Evolutionary conservation across 2,113 vertebrate species (phyloP).

Genomic region (Rhynchopsitta pachyrhyncha): DNA sequence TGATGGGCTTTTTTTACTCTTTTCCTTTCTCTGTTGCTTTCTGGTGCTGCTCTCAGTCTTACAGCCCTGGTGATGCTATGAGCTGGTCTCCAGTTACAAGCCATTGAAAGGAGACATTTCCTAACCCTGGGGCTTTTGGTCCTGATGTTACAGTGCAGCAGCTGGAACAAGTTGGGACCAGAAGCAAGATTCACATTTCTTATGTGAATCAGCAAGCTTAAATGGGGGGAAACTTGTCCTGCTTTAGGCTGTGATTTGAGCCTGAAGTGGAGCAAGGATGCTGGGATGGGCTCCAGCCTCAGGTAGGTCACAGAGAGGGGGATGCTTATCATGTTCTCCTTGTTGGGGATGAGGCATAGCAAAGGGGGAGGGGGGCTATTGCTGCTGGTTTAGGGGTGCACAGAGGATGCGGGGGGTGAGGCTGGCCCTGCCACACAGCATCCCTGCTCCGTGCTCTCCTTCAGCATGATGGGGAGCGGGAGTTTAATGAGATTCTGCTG

Average conservation of each 20-base stretch:
- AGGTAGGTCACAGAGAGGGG: background rate
- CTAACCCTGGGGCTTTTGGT: background rate
- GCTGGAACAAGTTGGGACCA: background rate
- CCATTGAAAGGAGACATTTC: fast-evolving
- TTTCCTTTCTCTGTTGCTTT: background rate
- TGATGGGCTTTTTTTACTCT: background rate
- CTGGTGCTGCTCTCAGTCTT: background rate
- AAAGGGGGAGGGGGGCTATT: no score
- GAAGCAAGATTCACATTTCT: background rate
- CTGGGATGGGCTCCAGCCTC: background rate
- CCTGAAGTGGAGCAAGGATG: background rate
- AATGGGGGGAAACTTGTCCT: fast-evolving
- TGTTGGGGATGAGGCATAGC: fast-evolving
- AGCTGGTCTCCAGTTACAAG: background rate
- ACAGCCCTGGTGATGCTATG: fast-evolving
- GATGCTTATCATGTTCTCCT: background rate
- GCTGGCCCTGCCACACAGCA: background rate
- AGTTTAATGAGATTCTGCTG: background rate
- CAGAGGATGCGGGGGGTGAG: fast-evolving
- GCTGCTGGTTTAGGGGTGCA: background rate
- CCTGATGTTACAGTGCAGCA: background rate
- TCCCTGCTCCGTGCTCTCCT: background rate
- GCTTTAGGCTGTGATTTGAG: background rate
- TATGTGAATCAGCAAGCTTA: background rate
- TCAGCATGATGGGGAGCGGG: background rate